These are phyloP conservation scores for Achroia grisella DNA, from an alignment of 1,140 invertebrate species.

Conservation along the genomic window DNA sequence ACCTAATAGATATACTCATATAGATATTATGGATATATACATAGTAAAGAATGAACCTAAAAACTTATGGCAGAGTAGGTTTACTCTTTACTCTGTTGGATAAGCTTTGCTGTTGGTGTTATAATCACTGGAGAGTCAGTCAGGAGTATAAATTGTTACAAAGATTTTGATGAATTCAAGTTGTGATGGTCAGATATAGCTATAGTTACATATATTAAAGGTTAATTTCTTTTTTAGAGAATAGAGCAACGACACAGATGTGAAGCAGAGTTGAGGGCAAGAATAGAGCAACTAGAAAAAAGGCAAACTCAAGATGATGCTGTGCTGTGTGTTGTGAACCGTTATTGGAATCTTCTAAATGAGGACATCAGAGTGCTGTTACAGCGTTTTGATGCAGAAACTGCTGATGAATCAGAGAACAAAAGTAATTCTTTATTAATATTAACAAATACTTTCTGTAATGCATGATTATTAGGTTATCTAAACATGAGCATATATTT, in stretches of 20 bases:
- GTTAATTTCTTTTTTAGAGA: slow-evolving; percentile 72
- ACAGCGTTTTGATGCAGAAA: slow-evolving; percentile 97
- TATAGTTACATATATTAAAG: not conserved
- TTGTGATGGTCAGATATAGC: no score
- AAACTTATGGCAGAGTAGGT: no score
- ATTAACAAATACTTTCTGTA: no score
- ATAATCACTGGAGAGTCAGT: no score
- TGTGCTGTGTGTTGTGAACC: slow-evolving; percentile 97
- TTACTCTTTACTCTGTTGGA: no score
- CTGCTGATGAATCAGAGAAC: slow-evolving; percentile 96
- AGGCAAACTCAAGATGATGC: slow-evolving; percentile 98
- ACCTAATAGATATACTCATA: no score
- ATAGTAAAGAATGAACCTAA: no score
- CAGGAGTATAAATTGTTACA: no score
- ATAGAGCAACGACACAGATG: slow-evolving; percentile 92
- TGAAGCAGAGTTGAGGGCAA: slow-evolving; percentile 90
- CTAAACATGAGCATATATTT: no score
- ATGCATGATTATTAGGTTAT: slow-evolving; percentile 1
- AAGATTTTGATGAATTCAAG: no score
- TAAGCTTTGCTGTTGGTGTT: no score
- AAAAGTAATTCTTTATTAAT: slow-evolving; percentile 82
- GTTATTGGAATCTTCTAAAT: slow-evolving; percentile 98
- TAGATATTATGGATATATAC: no score
- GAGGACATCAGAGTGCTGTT: slow-evolving; percentile 96
- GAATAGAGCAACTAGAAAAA: slow-evolving; percentile 98